Evolutionary conservation across 2,113 vertebrate species (phyloP), one percentile per base, ranked within the genome.

Genomic region (Aramus guarauna): DNA sequence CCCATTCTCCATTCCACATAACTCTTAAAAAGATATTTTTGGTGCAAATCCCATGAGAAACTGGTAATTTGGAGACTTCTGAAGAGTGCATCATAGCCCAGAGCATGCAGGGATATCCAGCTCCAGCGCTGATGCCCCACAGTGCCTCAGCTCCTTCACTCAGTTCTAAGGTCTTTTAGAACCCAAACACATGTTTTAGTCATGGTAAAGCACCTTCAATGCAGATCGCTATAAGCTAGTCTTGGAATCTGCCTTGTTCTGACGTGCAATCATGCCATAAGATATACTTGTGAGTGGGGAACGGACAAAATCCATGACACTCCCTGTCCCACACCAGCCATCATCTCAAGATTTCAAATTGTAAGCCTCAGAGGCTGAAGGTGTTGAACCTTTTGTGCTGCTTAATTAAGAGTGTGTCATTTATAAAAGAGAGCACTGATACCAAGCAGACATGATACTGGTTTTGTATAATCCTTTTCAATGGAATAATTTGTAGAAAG

Each of bases 231-330:
- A 60, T 53, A 72, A 90, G 9, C 6, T 68, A 36, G 13, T 22
- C 67, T 85, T 64, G 66, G 30, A 82, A 83, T 64, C 47, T 64
- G 18, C 6, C 4, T 30, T 79, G 9, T 76, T 56, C 53, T 69
- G 24, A 68, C 21, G 2, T 39, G 52, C 0, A 1, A 0, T 56
- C 4, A 2, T 72, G 37, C 20, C 3, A 4, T 59, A 66, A 66
- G 24, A 74, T 32, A 36, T 2, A 36, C 3, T 12, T 68, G 4
- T 27, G 15, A 64, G 59, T 55, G 12, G 12, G 22, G 47, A 76
- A 84, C 80, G 43, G 34, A 68, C 15, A 60, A 73, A 23, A 4
- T 56, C 52, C 48, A 68, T 27, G 48, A 14, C 8, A 3, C 5
- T 59, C 11, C 20, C 23, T 72, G 19, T 43, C 15, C 29, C 41